Evolutionary conservation across 2,113 vertebrate species (phyloP).

Genomic region (Serilophus lunatus): DNA sequence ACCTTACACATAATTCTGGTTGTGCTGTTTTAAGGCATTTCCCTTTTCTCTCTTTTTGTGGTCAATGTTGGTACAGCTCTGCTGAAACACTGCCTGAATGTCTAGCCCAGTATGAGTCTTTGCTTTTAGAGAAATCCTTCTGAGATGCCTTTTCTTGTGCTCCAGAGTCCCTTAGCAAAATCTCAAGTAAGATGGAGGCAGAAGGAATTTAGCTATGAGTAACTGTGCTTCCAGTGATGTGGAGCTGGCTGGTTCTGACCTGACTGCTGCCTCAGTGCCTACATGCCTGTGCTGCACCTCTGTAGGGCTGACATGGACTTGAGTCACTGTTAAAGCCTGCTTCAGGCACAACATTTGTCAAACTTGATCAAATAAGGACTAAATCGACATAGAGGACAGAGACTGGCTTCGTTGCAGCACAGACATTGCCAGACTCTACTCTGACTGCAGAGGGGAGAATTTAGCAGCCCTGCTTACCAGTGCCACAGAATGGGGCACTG

Average conservation of each 20-base stretch:
- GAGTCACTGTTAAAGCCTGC: slow-evolving; percentile 10
- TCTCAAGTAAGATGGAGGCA: neutral
- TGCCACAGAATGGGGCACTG: neutral
- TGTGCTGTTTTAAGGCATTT: neutral
- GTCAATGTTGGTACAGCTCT: fast-evolving
- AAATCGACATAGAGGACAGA: neutral
- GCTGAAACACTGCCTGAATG: neutral
- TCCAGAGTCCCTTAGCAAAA: neutral
- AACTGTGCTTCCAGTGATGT: neutral
- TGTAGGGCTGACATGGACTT: neutral
- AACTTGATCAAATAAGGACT: neutral
- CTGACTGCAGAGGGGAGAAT: neutral
- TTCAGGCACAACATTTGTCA: neutral
- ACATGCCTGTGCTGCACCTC: neutral
- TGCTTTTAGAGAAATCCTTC: neutral
- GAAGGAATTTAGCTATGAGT: neutral
- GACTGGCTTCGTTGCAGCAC: neutral
- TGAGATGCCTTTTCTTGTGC: neutral
- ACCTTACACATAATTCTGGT: neutral
- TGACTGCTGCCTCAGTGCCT: neutral
- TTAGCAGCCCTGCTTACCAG: neutral
- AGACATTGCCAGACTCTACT: neutral
- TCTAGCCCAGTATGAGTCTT: neutral
- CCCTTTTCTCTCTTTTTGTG: neutral
- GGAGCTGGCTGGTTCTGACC: neutral